Conservation (phyloP, 2,113 vertebrate genomes). For the Ptilorrhoa leucosticta region DNA sequence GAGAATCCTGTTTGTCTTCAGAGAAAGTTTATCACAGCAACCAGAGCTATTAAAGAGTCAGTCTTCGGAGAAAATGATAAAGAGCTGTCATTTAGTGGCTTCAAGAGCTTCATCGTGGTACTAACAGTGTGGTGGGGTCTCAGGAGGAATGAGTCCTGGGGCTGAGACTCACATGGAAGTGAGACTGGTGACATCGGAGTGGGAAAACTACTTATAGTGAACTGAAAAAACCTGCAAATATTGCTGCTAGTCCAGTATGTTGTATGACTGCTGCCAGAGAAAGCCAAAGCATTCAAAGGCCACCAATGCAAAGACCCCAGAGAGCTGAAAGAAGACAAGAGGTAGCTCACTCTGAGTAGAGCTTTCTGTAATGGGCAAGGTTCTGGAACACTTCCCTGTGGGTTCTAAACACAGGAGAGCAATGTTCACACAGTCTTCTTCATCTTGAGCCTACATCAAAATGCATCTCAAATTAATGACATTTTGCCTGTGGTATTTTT, state of each 20-base stretch:
- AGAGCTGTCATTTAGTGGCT: not conserved
- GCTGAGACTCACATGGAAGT: accelerated
- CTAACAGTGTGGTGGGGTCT: not conserved
- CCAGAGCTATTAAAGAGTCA: not conserved
- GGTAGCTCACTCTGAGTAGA: not conserved
- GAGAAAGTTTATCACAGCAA: not conserved
- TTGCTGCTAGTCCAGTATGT: not conserved
- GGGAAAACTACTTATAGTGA: not conserved
- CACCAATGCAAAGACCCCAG: not conserved
- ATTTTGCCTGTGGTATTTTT: not conserved
- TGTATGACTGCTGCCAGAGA: not conserved
- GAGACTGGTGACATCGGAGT: not conserved
- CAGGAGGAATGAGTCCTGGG: not conserved
- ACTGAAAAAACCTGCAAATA: accelerated
- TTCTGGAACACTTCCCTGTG: not conserved
- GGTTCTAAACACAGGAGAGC: not conserved
- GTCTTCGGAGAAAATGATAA: not conserved
- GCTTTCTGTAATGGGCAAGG: not conserved
- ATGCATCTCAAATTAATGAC: not conserved
- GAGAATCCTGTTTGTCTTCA: not conserved
- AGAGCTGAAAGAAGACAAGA: not conserved
- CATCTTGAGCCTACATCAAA: not conserved
- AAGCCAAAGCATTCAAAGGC: not conserved
- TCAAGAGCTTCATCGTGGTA: not conserved
- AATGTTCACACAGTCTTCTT: not conserved